phyloP scores from a whole-genome alignment of 2,797 vertebrate species.

The Gadopsis bispinosus region DNA sequence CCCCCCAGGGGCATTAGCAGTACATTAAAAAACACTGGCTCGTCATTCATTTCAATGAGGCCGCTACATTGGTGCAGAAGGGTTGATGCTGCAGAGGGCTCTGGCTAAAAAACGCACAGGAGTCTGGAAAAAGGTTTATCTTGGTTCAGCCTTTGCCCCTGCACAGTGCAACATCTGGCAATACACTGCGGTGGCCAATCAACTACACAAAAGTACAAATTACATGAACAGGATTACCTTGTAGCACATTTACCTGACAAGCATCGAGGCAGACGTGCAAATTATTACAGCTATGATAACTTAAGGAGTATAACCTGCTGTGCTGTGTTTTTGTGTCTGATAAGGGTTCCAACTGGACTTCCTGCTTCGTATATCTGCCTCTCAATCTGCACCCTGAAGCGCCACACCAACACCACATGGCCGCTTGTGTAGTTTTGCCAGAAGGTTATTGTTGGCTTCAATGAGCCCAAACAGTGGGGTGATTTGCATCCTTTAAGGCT shows the following conservation, averaged over 20 bases:
- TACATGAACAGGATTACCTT: neutral
- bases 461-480: constrained; percentile 45
- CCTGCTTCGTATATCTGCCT: constrained; percentile 38
- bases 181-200: neutral
- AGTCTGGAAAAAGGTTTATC: constrained; percentile 1
- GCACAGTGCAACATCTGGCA: neutral
- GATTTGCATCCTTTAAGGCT: constrained; percentile 62
- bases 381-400: constrained; percentile 48
- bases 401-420: constrained; percentile 33
- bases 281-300: neutral
- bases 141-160: neutral
- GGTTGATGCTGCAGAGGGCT: neutral
- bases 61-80: neutral
- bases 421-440: constrained; percentile 39
- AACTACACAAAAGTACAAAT: neutral
- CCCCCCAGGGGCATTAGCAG: constrained; percentile 8
- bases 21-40: constrained; percentile 33
- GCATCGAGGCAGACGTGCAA: neutral
- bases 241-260: neutral
- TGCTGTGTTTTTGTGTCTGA: constrained; percentile 24
- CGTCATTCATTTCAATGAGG: constrained; percentile 20
- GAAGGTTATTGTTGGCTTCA: constrained; percentile 56
- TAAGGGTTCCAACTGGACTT: constrained; percentile 23
- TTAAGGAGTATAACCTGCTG: neutral
- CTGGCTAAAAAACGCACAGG: neutral